Conservation (phyloP, 2,113 vertebrate species). For the Cololabis saira region DNA sequence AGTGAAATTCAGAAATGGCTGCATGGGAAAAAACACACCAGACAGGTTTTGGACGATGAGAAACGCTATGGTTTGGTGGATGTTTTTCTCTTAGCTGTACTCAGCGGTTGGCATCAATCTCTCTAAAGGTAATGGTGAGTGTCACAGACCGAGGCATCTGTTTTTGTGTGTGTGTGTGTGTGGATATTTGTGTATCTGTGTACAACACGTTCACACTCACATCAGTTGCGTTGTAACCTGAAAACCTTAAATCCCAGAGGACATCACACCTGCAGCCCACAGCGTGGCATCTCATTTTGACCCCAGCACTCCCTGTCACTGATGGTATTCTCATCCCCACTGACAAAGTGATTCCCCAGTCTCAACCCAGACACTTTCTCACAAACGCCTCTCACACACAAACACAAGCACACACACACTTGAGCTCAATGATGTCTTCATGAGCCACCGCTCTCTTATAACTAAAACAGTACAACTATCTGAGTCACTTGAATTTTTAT, state of each 20-base stretch:
- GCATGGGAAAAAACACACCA: conserved; percentile 7
- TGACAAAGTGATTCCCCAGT: conserved; percentile 46
- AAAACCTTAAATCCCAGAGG: conserved; percentile 34
- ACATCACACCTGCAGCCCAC: conserved; percentile 59
- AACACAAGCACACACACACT: neutral
- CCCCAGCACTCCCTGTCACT: conserved; percentile 32
- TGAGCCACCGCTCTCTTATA: conserved; percentile 15
- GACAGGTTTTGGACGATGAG: conserved; percentile 20
- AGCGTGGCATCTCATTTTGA: conserved; percentile 59
- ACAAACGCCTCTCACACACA: conserved; percentile 7
- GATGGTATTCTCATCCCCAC: conserved; percentile 44
- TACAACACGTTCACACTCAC: conserved; percentile 8
- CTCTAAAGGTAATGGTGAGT: conserved; percentile 17
- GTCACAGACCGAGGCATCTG: conserved; percentile 19
- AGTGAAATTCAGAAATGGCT: conserved; percentile 17
- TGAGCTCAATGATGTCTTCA: conserved; percentile 32
- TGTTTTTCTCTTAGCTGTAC: conserved; percentile 13
- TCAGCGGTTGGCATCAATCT: conserved; percentile 33
- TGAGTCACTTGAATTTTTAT: too few species aligned
- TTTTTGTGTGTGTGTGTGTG: conserved; percentile 11
- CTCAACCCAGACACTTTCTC: conserved; percentile 16
- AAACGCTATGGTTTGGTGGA: conserved; percentile 3
- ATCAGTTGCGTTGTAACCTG: conserved; percentile 13
- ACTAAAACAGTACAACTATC: too few species aligned
- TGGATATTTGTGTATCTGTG: neutral